These are phyloP conservation scores for Trachymyrmex septentrionalis DNA, from an alignment of 1,140 invertebrate genomes.

Conservation along the genomic window DNA sequence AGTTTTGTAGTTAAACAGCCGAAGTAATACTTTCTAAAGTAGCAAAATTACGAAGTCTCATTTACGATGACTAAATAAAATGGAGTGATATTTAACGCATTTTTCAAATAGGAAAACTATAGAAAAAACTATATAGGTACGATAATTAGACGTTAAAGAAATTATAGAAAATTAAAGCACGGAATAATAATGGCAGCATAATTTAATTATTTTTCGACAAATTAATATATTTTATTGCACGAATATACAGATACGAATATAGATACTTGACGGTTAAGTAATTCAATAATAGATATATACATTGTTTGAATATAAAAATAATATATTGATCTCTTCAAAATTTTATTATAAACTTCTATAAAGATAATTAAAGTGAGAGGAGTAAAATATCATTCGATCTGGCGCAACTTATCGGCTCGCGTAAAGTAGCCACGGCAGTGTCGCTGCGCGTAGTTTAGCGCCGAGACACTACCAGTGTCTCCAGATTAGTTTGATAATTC, in stretches of 20 bases:
- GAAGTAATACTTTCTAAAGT: neutral
- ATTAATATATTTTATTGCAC: neutral
- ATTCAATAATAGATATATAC: too few relatives aligned
- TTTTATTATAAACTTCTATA: neutral
- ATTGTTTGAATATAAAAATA: too few relatives aligned
- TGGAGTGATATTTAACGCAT: constrained; percentile 6
- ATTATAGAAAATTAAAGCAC: neutral
- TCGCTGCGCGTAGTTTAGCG: too few relatives aligned
- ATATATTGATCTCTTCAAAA: neutral
- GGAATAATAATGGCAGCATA: neutral
- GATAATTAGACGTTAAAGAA: neutral
- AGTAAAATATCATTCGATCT: too few relatives aligned
- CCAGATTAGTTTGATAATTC: neutral
- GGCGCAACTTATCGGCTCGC: too few relatives aligned
- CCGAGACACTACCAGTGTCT: too few relatives aligned
- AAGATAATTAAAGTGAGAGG: neutral
- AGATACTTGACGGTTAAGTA: too few relatives aligned
- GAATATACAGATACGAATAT: too few relatives aligned
- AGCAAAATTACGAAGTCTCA: constrained; percentile 8
- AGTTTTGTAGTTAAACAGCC: too few relatives aligned
- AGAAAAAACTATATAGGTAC: too few relatives aligned
- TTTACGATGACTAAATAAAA: constrained; percentile 12
- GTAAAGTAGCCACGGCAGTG: too few relatives aligned
- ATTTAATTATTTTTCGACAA: constrained; percentile 5
- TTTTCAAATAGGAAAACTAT: constrained; percentile 8